Percentiles rank a stretch among this genome's conserved stretches.
Evolutionary conservation across 2,888 invertebrate genomes (phyloP).

Genomic region (Scaptodrosophila latifasciaeformis): DNA sequence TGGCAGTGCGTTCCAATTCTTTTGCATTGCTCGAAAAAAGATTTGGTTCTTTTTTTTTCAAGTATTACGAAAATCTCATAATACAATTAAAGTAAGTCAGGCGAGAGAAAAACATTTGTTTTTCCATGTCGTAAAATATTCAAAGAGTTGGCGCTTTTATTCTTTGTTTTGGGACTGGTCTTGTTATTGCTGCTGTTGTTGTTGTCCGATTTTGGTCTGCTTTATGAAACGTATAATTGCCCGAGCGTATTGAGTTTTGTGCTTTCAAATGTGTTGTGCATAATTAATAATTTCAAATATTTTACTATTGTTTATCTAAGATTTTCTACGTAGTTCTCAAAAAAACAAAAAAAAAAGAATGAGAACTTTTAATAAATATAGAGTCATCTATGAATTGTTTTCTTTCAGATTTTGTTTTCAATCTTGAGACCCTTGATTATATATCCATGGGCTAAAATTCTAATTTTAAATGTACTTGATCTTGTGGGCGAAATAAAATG

Average conservation of each 20-base stretch:
- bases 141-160: conserved; percentile 39
- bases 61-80: conserved; percentile 54
- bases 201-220: conserved; percentile 31
- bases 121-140: conserved; percentile 64
- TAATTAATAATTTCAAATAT: conserved; percentile 51
- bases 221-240: conserved; percentile 66
- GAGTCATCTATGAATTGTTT: neutral
- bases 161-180: conserved; percentile 30
- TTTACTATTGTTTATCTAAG: conserved; percentile 58
- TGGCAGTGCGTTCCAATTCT: conserved; percentile 57
- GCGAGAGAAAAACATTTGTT: conserved; percentile 62
- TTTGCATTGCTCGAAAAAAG: conserved; percentile 58
- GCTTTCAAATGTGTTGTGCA: conserved; percentile 51
- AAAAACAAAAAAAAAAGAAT: no score
- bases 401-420: no score
- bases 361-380: no score
- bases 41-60: conserved; percentile 38
- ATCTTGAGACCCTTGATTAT: no score
- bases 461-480: conserved; percentile 40
- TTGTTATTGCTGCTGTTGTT: conserved; percentile 12
- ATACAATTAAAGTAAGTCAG: conserved; percentile 60
- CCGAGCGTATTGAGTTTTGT: conserved; percentile 41
- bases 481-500: conserved; percentile 31
- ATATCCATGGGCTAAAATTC: neutral
- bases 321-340: conserved; percentile 40